Evolutionary conservation across 35 echinoderm and acorn worm species (phyloP).

Genomic region (Chiridota heheva): DNA sequence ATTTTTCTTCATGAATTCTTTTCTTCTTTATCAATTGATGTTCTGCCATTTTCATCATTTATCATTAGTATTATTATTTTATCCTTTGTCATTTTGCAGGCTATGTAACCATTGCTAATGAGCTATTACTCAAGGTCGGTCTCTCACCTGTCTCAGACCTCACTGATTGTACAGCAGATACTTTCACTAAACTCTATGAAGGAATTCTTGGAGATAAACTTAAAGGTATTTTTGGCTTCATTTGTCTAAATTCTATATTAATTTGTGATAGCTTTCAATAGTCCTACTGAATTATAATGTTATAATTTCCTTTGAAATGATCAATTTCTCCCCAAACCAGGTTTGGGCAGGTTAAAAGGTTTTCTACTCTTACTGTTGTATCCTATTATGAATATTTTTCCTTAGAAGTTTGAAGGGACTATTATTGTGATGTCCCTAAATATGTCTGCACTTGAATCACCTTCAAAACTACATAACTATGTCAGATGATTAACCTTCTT

Average conservation of each 20-base stretch:
- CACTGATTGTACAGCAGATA: slow-evolving; percentile 50
- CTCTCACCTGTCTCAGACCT: slow-evolving; percentile 50
- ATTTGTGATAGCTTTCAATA: no score
- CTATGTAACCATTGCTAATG: slow-evolving; percentile 79
- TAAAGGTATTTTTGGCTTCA: slow-evolving; percentile 35
- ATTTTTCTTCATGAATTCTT: no score
- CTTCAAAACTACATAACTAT: no score
- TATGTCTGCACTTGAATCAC: no score
- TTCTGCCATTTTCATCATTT: no score
- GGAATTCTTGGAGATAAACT: slow-evolving; percentile 80
- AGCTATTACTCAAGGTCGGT: slow-evolving; percentile 53
- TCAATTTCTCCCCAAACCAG: background rate
- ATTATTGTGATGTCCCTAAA: no score
- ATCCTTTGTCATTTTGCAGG: slow-evolving; percentile 1
- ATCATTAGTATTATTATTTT: no score
- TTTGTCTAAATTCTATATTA: no score
- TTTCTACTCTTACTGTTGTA: background rate
- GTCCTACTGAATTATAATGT: no score
- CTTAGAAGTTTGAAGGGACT: no score
- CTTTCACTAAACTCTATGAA: slow-evolving; percentile 74
- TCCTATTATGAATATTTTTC: background rate
- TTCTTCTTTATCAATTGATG: no score
- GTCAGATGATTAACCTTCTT: no score
- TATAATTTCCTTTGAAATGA: background rate
- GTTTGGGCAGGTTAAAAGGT: background rate